These are phyloP conservation scores for Lottia scabra DNA, from an alignment of 2,888 invertebrate species.

Conservation along the genomic window DNA sequence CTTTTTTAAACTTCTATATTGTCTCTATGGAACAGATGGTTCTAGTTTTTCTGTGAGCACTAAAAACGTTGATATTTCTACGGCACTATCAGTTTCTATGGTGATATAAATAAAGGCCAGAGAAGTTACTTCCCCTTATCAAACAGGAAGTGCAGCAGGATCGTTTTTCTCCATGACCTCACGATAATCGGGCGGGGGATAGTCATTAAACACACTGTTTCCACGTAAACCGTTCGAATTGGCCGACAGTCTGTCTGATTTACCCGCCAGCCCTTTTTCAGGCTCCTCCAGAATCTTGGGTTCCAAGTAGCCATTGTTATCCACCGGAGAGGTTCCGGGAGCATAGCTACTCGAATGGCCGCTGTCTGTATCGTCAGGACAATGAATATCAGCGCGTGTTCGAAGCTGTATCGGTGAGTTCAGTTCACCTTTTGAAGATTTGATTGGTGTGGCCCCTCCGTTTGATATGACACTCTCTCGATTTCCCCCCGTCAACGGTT, in stretches of 20 bases:
- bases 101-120: too few species aligned
- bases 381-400: constrained; percentile 52
- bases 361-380: constrained; percentile 56
- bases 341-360: constrained; percentile 60
- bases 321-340: constrained; percentile 53
- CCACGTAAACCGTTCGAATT: not conserved
- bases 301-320: constrained; percentile 57
- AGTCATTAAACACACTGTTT: constrained; percentile 45
- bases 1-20: too few species aligned
- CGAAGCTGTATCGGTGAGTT: constrained; percentile 42
- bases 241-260: not conserved
- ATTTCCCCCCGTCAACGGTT: constrained; percentile 36
- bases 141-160: constrained; percentile 11
- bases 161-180: constrained; percentile 48
- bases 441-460: constrained; percentile 22
- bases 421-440: constrained; percentile 22
- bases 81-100: too few species aligned
- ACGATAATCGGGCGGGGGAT: constrained; percentile 56
- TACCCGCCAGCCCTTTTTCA: constrained; percentile 25
- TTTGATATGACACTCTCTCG: constrained; percentile 16
- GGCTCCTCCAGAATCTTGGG: constrained; percentile 43
- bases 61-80: too few species aligned
- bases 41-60: too few species aligned
- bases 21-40: too few species aligned
- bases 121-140: not conserved